These are phyloP conservation scores for Microtus pennsylvanicus DNA, from an alignment of 2,113 vertebrate genomes.

Conservation along the genomic window DNA sequence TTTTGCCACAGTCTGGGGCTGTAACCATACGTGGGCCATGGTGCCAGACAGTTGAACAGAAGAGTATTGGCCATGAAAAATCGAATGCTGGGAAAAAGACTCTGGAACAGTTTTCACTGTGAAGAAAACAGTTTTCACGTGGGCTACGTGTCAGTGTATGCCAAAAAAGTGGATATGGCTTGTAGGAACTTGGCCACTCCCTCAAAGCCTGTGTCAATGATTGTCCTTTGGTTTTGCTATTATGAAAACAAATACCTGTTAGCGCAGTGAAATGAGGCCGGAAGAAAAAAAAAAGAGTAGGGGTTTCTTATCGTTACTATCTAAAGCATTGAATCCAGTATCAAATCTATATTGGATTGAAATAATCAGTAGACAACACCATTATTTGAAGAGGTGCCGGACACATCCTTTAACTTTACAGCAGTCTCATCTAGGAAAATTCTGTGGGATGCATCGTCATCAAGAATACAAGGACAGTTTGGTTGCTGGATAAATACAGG, in stretches of 20 bases:
- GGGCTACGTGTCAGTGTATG: accelerated
- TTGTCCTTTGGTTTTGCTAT: not conserved
- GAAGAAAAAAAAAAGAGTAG: not conserved
- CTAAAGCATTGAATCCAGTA: not conserved
- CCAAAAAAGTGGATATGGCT: not conserved
- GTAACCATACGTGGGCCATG: not conserved
- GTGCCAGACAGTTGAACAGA: not conserved
- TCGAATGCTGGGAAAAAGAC: not conserved
- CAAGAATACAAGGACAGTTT: not conserved
- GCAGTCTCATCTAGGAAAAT: not conserved
- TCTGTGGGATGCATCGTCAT: not conserved
- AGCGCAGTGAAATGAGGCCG: not conserved
- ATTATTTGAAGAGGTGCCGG: not conserved
- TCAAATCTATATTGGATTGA: not conserved
- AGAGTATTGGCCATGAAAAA: constrained; percentile 26
- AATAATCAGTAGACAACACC: too few relatives aligned
- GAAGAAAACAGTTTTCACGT: not conserved
- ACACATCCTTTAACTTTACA: not conserved
- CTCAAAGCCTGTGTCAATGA: not conserved
- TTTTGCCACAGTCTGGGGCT: not conserved
- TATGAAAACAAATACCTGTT: not conserved
- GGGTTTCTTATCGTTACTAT: not conserved
- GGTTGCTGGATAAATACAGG: not conserved
- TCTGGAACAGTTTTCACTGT: not conserved
- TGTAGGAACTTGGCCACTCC: not conserved